Percentiles rank a stretch among this genome's conserved stretches.
Conservation (phyloP, 2,113 vertebrate genomes). For the Lampris incognitus region DNA sequence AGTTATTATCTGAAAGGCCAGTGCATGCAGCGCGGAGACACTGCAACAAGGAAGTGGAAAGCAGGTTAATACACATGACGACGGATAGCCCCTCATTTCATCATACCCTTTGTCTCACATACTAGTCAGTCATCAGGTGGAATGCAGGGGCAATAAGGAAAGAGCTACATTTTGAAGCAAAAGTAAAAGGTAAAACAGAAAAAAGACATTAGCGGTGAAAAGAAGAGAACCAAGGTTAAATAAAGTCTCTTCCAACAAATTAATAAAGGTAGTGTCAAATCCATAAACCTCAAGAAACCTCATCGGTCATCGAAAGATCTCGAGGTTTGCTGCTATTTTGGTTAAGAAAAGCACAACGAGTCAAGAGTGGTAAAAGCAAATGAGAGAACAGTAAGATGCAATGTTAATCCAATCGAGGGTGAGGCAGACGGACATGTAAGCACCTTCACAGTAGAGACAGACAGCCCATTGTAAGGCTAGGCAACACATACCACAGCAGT, state of each 20-base stretch:
- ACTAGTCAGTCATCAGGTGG: background rate
- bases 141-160: background rate
- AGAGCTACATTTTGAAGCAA: background rate
- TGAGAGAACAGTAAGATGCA: slow-evolving; percentile 34
- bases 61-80: slow-evolving; percentile 47
- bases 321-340: background rate
- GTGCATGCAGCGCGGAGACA: slow-evolving; percentile 63
- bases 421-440: slow-evolving; percentile 49
- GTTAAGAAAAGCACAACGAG: slow-evolving; percentile 27
- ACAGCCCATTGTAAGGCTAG: slow-evolving; percentile 39
- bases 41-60: slow-evolving; percentile 30
- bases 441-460: slow-evolving; percentile 44
- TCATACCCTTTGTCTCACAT: slow-evolving; percentile 6
- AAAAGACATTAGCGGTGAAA: slow-evolving; percentile 1
- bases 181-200: background rate
- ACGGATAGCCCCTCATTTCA: slow-evolving; percentile 36
- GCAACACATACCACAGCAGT: slow-evolving; percentile 49
- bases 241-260: background rate
- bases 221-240: background rate
- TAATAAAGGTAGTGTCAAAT: background rate
- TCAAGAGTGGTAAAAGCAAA: slow-evolving; percentile 32
- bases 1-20: slow-evolving; percentile 46
- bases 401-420: slow-evolving; percentile 48
- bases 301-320: slow-evolving; percentile 11
- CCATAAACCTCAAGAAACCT: background rate